Percentiles rank a stretch among this genome's conserved stretches.
phyloP scores from a whole-genome alignment of 2,888 invertebrate genomes.

The Sympetrum striolatum region DNA sequence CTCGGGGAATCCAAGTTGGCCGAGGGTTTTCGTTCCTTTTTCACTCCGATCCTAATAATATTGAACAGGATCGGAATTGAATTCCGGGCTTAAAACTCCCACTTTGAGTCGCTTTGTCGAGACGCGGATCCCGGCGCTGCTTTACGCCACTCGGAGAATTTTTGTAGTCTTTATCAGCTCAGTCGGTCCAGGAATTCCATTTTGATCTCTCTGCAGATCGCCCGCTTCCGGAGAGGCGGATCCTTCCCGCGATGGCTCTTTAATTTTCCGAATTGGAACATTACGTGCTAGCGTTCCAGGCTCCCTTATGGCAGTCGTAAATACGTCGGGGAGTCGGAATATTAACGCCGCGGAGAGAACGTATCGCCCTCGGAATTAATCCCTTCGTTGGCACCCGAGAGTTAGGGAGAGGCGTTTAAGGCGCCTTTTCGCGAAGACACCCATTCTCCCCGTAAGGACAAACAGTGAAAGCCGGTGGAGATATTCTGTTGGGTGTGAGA shows the following conservation, averaged over 20 bases:
- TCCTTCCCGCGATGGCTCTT: not conserved
- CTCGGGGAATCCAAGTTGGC: not conserved
- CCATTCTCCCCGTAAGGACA: not conserved
- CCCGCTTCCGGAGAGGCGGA: not conserved
- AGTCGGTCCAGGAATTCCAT: not conserved
- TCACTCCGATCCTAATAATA: not conserved
- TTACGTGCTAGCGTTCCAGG: not conserved
- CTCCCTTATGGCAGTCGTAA: not conserved
- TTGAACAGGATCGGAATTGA: not conserved
- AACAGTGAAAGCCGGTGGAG: not conserved
- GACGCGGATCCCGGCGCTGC: too few relatives aligned
- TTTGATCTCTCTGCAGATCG: not conserved
- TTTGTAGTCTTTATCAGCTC: too few relatives aligned
- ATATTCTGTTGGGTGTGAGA: not conserved
- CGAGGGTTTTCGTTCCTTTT: not conserved
- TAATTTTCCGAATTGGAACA: not conserved
- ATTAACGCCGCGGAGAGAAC: not conserved
- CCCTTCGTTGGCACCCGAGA: not conserved
- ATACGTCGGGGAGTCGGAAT: not conserved
- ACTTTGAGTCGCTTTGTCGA: too few relatives aligned
- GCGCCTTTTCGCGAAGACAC: not conserved
- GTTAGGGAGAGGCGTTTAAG: not conserved
- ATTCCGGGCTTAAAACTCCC: not conserved
- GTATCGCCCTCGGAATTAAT: slow-evolving; percentile 12
- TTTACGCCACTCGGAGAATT: too few relatives aligned